These are phyloP conservation scores for Leucophenga maculata DNA, from an alignment of 2,888 invertebrate genomes.

Conservation along the genomic window DNA sequence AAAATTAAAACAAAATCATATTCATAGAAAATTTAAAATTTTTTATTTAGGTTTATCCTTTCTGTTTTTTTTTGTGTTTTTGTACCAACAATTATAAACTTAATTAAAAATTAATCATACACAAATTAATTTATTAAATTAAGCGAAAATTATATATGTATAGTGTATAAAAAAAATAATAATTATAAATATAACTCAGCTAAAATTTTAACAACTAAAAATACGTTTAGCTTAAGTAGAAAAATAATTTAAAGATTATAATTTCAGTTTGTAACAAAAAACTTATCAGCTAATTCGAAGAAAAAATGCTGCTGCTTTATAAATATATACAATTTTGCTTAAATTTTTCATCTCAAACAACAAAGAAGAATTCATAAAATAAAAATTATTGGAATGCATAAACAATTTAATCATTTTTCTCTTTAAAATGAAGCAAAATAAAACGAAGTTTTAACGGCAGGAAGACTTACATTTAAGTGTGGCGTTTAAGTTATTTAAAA, in stretches of 20 bases:
- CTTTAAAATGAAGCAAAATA: conserved; percentile 56
- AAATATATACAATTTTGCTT: conserved; percentile 3
- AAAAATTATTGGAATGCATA: conserved; percentile 15
- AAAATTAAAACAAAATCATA: conserved; percentile 17
- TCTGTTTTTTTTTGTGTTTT: conserved; percentile 50
- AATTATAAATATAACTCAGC: conserved; percentile 31
- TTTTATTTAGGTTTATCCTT: conserved; percentile 53
- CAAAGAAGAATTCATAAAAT: background rate
- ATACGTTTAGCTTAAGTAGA: background rate
- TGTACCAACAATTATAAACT: conserved; percentile 65
- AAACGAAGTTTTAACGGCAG: conserved; percentile 7
- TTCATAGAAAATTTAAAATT: background rate
- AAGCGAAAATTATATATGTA: conserved; percentile 50
- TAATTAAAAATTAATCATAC: conserved; percentile 35
- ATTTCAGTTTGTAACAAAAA: conserved; percentile 10
- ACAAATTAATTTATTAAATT: conserved; percentile 41
- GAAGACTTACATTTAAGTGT: too few relatives aligned
- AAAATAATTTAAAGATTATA: conserved; percentile 13
- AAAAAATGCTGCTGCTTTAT: too few relatives aligned
- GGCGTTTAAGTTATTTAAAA: conserved; percentile 36
- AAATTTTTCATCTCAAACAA: background rate
- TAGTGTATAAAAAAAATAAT: conserved; percentile 38
- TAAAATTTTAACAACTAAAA: conserved; percentile 1
- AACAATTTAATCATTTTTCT: conserved; percentile 49
- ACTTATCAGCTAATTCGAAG: background rate